Percentiles rank a stretch among this genome's conserved stretches.
Evolutionary conservation across 2,113 vertebrate genomes (phyloP).

Genomic region (Trichomycterus rosablanca): DNA sequence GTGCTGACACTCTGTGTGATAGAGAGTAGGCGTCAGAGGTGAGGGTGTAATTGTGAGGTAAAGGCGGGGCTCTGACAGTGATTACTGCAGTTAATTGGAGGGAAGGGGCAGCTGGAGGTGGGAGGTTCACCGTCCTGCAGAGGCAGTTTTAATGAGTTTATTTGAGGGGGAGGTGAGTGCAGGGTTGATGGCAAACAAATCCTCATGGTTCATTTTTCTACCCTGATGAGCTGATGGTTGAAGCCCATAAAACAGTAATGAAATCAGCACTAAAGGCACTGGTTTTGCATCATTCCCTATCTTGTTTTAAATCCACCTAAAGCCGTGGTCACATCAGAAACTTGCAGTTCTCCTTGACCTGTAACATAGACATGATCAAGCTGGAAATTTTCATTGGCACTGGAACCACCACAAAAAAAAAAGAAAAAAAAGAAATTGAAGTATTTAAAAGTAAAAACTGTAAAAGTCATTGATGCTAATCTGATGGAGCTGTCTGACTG

Average conservation of each 20-base stretch:
- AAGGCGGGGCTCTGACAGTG: conserved; percentile 43
- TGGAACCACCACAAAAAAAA: no score
- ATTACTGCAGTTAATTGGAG: conserved; percentile 46
- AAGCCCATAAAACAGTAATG: conserved; percentile 13
- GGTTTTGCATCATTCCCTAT: background rate
- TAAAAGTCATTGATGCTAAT: no score
- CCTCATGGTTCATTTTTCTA: conserved; percentile 19
- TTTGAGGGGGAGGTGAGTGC: conserved; percentile 27
- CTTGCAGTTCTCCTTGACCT: no score
- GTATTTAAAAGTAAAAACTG: no score
- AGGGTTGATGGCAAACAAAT: conserved; percentile 23
- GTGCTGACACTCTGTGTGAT: conserved; percentile 34
- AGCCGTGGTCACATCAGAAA: no score
- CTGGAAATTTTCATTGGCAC: no score
- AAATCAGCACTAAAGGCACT: conserved; percentile 10
- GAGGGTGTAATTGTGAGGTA: conserved; percentile 43
- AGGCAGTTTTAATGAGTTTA: conserved; percentile 47
- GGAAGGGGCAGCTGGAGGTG: conserved; percentile 39
- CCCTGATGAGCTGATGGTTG: conserved; percentile 26
- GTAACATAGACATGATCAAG: no score
- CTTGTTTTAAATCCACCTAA: background rate
- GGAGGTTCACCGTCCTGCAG: conserved; percentile 28
- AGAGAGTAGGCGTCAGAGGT: conserved; percentile 55
- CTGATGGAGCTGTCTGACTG: no score
- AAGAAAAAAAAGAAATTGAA: no score